Base-by-base conservation (phyloP, 2,797 vertebrate species). In the Chaunax sp. region DNA sequence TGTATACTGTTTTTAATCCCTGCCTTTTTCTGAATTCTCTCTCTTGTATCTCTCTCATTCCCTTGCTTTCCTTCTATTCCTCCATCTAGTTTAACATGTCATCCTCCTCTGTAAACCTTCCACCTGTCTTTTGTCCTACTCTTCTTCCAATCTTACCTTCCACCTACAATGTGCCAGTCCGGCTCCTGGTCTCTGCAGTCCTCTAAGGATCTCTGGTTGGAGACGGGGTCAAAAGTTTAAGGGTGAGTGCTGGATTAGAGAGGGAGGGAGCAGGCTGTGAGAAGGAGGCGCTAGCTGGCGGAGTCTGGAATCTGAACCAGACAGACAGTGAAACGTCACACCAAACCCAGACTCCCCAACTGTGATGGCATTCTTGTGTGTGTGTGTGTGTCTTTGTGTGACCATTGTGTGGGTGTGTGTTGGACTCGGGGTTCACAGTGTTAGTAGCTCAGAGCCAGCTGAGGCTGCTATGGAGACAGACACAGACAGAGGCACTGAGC, bases 261-360 rank as follows among this genome's bases (percentile, higher is more conserved):
- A 55, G 69, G 69, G 37, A 72, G 60, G 6, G 52, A 20, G 56
- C 30, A 54, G 52, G 71, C 57, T 50, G 75, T 7, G 19, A 41
- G 63, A 74, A 19, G 78, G 82, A 66, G 87, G 75, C 2, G 72
- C 64, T 74, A 35, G 70, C 82, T 49, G 71, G 60, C 56, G 23
- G 72, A 72, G 78, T 72, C 79, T 50, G 38, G 76, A 81, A 83
- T 80, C 72, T 82, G 77, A 82, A 86, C 80, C 83, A 89, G 89
- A 87, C 90, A 89, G 83, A 85, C 79, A 84, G 84, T 45, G 77
- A 86, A 80, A 90, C 83, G 88, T 92, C 89, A 90, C 72, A 70
- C 63, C 69, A 83, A 73, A 77, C 59, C 84, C 85, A 89, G 89
- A 90, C 84, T 89, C 68, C 64, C 80, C n/a, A 61, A 77, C 85